A percentile compares a stretch with the other conserved stretches of the same genome.
Conservation (phyloP, 2,888 invertebrate genomes). For the Drosophila meridiana region DNA sequence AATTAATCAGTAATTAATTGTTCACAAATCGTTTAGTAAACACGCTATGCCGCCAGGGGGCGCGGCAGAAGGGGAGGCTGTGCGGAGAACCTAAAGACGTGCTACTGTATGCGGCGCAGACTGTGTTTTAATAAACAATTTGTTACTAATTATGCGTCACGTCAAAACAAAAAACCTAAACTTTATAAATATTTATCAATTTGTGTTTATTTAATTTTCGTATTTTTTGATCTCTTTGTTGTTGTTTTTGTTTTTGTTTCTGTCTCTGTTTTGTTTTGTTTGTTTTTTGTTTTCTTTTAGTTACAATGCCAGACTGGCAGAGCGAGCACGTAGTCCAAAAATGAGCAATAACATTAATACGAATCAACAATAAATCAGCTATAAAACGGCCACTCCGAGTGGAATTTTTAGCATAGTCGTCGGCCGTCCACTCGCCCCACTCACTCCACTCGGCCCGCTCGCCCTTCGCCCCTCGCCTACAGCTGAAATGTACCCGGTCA, state of each 20-base stretch:
- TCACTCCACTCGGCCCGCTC: too few species aligned
- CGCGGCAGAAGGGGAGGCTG: not conserved
- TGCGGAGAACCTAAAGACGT: slow-evolving; percentile 18
- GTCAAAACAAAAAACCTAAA: slow-evolving; percentile 68
- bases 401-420: slow-evolving; percentile 68
- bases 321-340: slow-evolving; percentile 62
- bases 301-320: slow-evolving; percentile 44
- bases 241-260: slow-evolving; percentile 5
- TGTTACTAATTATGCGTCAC: slow-evolving; percentile 71
- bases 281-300: slow-evolving; percentile 18
- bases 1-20: slow-evolving; percentile 74
- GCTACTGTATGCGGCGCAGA: slow-evolving; percentile 55
- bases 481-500: slow-evolving; percentile 50
- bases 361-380: slow-evolving; percentile 72
- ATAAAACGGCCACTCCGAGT: slow-evolving; percentile 61
- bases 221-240: slow-evolving; percentile 9
- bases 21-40: slow-evolving; percentile 52
- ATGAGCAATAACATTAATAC: slow-evolving; percentile 64
- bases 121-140: slow-evolving; percentile 52
- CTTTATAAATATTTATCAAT: slow-evolving; percentile 71
- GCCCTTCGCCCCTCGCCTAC: not conserved
- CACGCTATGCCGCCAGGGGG: slow-evolving; percentile 13
- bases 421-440: slow-evolving; percentile 6
- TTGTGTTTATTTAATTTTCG: slow-evolving; percentile 30
- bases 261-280: slow-evolving; percentile 5